Evolutionary conservation across 2,113 vertebrate genomes (phyloP).

Genomic region (Cyanoliseus patagonus): DNA sequence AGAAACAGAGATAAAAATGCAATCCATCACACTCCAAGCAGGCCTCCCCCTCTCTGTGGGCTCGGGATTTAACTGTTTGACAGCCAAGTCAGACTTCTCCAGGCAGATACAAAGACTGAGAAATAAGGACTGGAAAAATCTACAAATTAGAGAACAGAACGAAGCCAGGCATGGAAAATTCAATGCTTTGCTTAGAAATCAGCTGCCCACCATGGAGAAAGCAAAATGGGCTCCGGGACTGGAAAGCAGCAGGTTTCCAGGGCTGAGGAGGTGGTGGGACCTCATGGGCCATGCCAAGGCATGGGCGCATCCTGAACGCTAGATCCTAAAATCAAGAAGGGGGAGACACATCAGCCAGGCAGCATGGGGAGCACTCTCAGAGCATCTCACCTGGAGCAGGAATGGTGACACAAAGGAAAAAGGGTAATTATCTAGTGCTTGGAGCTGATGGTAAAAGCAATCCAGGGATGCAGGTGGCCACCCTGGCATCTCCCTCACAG

Average conservation of each 20-base stretch:
- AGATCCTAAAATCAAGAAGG: not conserved
- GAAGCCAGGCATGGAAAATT: not conserved
- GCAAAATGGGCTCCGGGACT: rapidly evolving
- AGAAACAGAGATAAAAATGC: constrained; percentile 46
- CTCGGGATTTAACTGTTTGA: not conserved
- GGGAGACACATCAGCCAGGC: not conserved
- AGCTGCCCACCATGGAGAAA: not conserved
- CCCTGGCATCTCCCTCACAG: rapidly evolving
- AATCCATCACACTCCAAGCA: not conserved
- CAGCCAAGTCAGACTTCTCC: not conserved
- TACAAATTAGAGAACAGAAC: not conserved
- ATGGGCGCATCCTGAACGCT: not conserved
- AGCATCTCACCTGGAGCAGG: not conserved
- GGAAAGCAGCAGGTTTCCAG: not conserved
- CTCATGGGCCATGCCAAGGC: rapidly evolving
- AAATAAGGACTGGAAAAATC: constrained; percentile 9
- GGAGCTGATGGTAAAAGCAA: not conserved
- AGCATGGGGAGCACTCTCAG: not conserved
- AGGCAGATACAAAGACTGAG: not conserved
- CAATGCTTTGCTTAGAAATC: not conserved
- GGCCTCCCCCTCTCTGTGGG: not conserved
- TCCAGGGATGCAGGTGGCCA: not conserved
- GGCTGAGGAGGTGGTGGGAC: not conserved
- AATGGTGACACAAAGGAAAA: not conserved
- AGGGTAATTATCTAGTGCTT: not conserved